Percentiles rank a stretch among this genome's conserved stretches.
Conservation (phyloP, 2,113 vertebrate genomes). For the Atlantisia rogersi region DNA sequence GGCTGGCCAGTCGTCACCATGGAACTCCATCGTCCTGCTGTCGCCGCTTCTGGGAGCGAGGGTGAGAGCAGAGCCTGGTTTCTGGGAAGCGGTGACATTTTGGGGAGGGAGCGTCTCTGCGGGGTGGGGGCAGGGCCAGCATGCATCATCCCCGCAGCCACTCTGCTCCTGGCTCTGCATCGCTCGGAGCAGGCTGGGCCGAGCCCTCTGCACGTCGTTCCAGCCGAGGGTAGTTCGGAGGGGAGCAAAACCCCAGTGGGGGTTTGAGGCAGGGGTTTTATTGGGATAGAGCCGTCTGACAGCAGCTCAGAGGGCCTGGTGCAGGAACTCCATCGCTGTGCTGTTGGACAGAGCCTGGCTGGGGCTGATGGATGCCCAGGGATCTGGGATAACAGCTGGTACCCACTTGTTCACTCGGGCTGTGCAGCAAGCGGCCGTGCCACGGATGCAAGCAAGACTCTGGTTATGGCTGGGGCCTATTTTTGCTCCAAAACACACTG, state of each 20-base stretch:
- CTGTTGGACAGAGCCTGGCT: background rate
- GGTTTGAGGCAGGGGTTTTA: background rate
- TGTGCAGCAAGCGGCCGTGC: accelerated
- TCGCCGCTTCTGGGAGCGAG: accelerated
- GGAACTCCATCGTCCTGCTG: background rate
- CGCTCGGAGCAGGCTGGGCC: background rate
- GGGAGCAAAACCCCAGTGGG: background rate
- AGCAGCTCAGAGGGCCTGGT: background rate
- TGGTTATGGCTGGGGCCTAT: background rate
- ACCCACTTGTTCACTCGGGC: background rate
- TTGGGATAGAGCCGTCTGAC: background rate
- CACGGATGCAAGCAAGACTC: background rate
- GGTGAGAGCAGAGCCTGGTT: background rate
- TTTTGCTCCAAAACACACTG: background rate
- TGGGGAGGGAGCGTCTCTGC: background rate
- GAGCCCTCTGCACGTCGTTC: background rate
- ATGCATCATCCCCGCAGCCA: accelerated
- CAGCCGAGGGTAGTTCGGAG: background rate
- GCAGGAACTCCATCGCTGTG: accelerated
- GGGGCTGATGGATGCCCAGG: accelerated
- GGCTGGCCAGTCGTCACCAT: background rate
- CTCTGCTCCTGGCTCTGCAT: background rate
- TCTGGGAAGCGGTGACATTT: background rate
- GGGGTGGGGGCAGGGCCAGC: background rate
- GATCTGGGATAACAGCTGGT: accelerated